Base-by-base conservation (phyloP, 2,888 invertebrate species). In the Melinaea marsaeus region DNA sequence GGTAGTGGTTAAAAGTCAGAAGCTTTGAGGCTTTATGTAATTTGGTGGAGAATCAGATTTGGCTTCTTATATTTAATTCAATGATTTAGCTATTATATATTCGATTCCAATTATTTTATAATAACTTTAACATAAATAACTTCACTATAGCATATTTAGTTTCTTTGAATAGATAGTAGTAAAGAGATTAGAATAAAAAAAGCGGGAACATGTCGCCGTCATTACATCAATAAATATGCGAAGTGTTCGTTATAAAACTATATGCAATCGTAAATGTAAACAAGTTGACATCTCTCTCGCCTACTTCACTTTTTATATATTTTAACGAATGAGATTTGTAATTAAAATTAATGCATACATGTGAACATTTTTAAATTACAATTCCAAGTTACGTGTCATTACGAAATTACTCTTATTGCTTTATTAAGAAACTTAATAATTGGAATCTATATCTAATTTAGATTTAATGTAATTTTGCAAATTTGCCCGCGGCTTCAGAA, bases 11-110 rank as follows among this genome's bases (percentile, higher is more conserved):
- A 76, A 76, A 71, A 80, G 77, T 79, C 80, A 79, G 77, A 77
- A 81, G 83, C 85, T 84, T 84, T 83, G 81, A 84, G 78, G 83
- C 81, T 85, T 85, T 86, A 84, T 83, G 84, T 86, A 84, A 88
- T 86, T 86, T 85, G 84, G 79, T 79, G 79, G 76, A 81, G 81
- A 81, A 86, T 85, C 83, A 79, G 77, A 84, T 85, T 80, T 79
- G 79, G 74, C 76, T 76, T 81, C 75, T 72, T 69, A 70, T 75
- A 74, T 72, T 81, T 82, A 22, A 22, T 22, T 22, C 1, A 22
- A 22, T 22, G 22, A 22, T 22, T 22, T 22, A 22, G 22, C 22
- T 22, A 22, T 22, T 22, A 22, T 22, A 22, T 22, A 22, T 22
- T 22, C 1, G 22, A 22, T 22, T 22, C 22, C 22, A 22, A 22